These are phyloP conservation scores for Andrena camellia DNA, from an alignment of 2,888 invertebrate genomes.

Conservation along the genomic window DNA sequence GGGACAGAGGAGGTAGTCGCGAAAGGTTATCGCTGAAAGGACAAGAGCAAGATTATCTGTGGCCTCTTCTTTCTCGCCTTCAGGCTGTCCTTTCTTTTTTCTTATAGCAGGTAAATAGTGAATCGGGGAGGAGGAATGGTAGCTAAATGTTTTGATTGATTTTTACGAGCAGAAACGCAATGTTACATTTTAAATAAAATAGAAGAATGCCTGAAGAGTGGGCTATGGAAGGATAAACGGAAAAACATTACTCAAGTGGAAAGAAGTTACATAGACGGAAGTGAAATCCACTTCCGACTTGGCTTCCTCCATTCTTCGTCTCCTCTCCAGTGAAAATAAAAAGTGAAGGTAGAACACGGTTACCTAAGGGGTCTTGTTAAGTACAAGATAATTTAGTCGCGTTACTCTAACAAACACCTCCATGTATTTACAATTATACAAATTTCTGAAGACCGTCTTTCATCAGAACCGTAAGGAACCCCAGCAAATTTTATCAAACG, in stretches of 20 bases:
- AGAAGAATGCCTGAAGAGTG: background rate
- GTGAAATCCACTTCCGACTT: slow-evolving; percentile 4
- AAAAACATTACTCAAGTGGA: background rate
- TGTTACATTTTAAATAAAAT: background rate
- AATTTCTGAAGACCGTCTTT: too few species aligned
- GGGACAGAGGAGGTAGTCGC: background rate
- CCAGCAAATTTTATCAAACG: too few species aligned
- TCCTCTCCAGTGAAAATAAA: background rate
- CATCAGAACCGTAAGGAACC: too few species aligned
- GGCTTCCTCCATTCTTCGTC: background rate
- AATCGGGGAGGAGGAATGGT: background rate
- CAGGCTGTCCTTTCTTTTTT: background rate
- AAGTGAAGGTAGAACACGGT: background rate
- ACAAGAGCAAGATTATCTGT: slow-evolving; percentile 17
- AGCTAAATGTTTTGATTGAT: background rate
- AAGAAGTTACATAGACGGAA: background rate
- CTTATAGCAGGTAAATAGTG: background rate
- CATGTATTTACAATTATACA: too few species aligned
- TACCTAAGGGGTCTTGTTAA: background rate
- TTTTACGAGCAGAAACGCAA: too few species aligned
- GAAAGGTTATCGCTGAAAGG: slow-evolving; percentile 18
- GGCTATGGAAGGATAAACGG: background rate
- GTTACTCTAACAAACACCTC: background rate
- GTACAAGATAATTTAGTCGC: background rate
- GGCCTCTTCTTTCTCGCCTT: slow-evolving; percentile 5